Evolutionary conservation across 2,113 vertebrate species (phyloP).

Genomic region (Emydura subglobosa): DNA sequence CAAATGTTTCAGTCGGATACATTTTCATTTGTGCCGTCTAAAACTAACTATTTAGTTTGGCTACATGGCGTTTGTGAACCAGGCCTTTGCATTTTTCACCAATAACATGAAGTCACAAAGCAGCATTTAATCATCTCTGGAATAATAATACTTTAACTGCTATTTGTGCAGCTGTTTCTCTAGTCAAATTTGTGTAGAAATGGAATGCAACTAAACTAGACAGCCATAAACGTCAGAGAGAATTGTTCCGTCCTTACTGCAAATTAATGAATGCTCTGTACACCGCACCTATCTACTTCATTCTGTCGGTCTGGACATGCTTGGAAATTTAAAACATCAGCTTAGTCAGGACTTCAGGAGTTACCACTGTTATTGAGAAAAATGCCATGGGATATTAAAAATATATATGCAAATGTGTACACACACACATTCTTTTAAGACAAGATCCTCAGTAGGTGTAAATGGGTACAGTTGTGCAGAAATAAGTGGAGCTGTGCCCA

Average conservation of each 20-base stretch:
- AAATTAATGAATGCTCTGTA: background rate
- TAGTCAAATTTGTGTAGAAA: constrained; percentile 59
- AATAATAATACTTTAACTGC: constrained; percentile 50
- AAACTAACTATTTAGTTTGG: constrained; percentile 70
- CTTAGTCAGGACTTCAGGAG: background rate
- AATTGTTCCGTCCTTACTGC: background rate
- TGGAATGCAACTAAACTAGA: constrained; percentile 2
- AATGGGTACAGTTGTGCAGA: background rate
- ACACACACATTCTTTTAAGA: background rate
- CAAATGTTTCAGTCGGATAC: constrained; percentile 29
- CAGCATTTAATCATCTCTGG: constrained; percentile 63
- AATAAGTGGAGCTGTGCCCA: background rate
- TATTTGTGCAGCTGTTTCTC: constrained; percentile 74
- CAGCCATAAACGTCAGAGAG: background rate
- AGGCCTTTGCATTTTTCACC: constrained; percentile 39
- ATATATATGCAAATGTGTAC: background rate
- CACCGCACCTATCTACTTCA: background rate
- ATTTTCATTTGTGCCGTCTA: constrained; percentile 44
- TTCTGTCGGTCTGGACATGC: background rate
- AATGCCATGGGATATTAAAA: rapidly evolving
- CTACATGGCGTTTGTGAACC: constrained; percentile 3
- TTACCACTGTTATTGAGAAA: background rate
- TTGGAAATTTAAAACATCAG: background rate
- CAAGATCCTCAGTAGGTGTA: background rate
- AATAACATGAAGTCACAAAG: constrained; percentile 39